These are phyloP conservation scores for Globodera rostochiensis DNA, from an alignment of 1,140 invertebrate genomes.

Conservation along the genomic window DNA sequence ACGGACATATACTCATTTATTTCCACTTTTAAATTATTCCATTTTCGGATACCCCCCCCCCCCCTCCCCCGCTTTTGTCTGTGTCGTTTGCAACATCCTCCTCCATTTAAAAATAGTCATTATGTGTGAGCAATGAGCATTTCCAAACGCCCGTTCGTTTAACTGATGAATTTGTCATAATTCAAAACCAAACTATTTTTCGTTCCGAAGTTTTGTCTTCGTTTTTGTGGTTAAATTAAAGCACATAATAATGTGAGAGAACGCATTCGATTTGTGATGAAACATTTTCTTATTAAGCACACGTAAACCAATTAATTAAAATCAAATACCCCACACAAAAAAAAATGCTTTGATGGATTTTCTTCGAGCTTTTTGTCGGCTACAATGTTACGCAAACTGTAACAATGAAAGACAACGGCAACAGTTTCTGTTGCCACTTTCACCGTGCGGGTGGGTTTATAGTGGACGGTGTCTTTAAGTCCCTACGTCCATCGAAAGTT, in stretches of 20 bases:
- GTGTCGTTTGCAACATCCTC: neutral
- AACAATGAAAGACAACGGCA: neutral
- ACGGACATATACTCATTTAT: no score
- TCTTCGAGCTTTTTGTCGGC: neutral
- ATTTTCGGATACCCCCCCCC: neutral
- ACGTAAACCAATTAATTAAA: no score
- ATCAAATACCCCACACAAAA: neutral
- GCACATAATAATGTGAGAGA: neutral
- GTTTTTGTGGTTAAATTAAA: neutral
- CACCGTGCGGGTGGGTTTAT: neutral
- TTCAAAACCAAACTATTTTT: neutral
- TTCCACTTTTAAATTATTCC: no score
- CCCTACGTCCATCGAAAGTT: no score
- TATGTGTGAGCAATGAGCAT: neutral
- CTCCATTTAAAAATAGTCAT: neutral
- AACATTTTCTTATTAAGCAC: neutral
- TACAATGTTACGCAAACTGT: neutral
- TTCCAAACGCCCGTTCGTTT: neutral
- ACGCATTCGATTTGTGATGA: neutral
- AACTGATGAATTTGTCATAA: neutral
- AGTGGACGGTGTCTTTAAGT: no score
- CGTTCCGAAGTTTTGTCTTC: neutral
- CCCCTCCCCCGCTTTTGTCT: neutral
- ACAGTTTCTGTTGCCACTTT: neutral
- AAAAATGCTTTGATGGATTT: neutral